Percentiles rank a stretch among this genome's conserved stretches.
These are phyloP conservation scores for Lethocerus indicus DNA, from an alignment of 1,140 invertebrate genomes.

Conservation along the genomic window DNA sequence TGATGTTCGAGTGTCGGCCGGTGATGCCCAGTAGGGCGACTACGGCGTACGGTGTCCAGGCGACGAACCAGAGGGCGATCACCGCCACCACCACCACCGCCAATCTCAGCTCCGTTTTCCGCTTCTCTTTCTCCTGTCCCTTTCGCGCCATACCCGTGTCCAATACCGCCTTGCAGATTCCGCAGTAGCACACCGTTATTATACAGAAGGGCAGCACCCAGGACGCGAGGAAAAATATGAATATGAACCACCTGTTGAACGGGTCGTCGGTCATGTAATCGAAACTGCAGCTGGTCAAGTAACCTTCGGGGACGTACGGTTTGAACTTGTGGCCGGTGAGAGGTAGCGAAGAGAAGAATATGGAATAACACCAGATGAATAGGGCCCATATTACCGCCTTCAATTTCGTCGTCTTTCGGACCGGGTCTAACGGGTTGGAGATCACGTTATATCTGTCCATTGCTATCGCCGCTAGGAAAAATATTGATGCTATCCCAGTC, in stretches of 20 bases:
- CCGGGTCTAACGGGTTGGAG: constrained; percentile 46
- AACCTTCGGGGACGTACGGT: constrained; percentile 59
- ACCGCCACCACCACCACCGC: constrained; percentile 44
- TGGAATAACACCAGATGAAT: constrained; percentile 53
- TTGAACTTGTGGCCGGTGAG: constrained; percentile 46
- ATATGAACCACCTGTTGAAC: constrained; percentile 39
- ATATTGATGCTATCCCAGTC: constrained; percentile 51
- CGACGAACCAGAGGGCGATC: constrained; percentile 49
- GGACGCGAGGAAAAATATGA: constrained; percentile 45
- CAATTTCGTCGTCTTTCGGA: constrained; percentile 35
- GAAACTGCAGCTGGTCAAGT: constrained; percentile 62
- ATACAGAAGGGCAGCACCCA: constrained; percentile 47
- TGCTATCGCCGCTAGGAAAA: constrained; percentile 47
- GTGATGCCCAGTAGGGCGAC: constrained; percentile 53
- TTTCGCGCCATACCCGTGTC: constrained; percentile 22
- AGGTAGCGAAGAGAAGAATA: constrained; percentile 44
- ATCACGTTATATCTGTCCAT: constrained; percentile 53
- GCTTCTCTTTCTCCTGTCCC: constrained; percentile 40
- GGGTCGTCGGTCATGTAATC: constrained; percentile 48
- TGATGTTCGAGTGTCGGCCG: constrained; percentile 38
- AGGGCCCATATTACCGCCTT: constrained; percentile 41
- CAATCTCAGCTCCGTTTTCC: constrained; percentile 44
- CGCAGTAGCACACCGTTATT: constrained; percentile 50
- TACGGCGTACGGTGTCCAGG: constrained; percentile 59
- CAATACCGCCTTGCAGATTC: constrained; percentile 29